A percentile compares a stretch with the other conserved stretches of the same genome.
phyloP scores from a whole-genome alignment of 2,113 vertebrate species.

The Mugil cephalus region DNA sequence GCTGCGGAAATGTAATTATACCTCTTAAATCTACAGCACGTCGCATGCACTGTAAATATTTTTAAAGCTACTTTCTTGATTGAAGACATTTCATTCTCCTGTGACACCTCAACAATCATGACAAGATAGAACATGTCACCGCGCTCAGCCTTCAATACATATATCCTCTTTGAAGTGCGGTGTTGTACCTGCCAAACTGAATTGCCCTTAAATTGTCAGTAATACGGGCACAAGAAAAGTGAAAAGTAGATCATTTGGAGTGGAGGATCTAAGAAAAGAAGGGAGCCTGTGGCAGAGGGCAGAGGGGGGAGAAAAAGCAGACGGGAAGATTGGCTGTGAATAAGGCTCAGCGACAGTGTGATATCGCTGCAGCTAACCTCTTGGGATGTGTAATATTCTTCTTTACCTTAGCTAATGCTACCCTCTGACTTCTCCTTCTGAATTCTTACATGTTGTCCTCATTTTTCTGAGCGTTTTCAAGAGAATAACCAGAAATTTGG shows the following conservation, averaged over 20 bases:
- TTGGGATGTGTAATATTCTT: conserved; percentile 60
- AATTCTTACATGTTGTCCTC: conserved; percentile 41
- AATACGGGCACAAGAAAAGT: conserved; percentile 45
- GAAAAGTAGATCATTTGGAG: conserved; percentile 69
- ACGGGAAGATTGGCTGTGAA: conserved; percentile 58
- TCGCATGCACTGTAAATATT: background rate
- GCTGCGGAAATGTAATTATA: background rate
- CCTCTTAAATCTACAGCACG: no score
- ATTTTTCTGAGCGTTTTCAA: conserved; percentile 32
- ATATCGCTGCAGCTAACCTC: conserved; percentile 59
- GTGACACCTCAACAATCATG: conserved; percentile 23
- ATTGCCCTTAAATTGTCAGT: conserved; percentile 54
- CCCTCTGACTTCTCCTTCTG: conserved; percentile 44
- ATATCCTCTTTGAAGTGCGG: conserved; percentile 41
- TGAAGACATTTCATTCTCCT: conserved; percentile 31
- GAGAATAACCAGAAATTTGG: conserved; percentile 16
- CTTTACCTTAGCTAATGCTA: conserved; percentile 54
- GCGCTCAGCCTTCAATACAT: conserved; percentile 27
- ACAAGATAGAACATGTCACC: conserved; percentile 35
- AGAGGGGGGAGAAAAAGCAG: conserved; percentile 59
- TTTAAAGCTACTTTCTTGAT: background rate
- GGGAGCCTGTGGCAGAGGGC: conserved; percentile 70
- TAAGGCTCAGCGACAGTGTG: conserved; percentile 69
- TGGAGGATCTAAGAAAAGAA: conserved; percentile 71
- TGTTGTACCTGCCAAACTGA: conserved; percentile 54